A percentile compares a stretch with the other conserved stretches of the same genome.
phyloP scores from a whole-genome alignment of 2,113 vertebrate species.

The Coregonus clupeaformis region DNA sequence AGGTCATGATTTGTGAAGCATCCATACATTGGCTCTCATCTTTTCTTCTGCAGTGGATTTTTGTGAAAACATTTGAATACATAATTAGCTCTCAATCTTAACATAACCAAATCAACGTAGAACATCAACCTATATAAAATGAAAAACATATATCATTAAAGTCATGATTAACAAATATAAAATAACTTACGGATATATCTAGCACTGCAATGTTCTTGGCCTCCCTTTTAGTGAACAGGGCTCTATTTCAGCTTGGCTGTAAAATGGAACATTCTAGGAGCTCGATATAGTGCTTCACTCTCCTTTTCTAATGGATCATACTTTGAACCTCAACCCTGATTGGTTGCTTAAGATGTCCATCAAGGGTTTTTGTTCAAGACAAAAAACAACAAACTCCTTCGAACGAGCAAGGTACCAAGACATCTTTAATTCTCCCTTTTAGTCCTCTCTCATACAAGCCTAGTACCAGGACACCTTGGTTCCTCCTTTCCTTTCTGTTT shows the following conservation, averaged over 20 bases:
- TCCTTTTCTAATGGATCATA: constrained; percentile 26
- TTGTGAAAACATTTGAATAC: background rate
- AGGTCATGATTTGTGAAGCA: constrained; percentile 25
- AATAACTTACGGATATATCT: background rate
- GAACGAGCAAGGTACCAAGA: background rate
- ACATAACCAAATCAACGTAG: background rate
- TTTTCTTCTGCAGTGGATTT: background rate
- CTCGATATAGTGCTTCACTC: constrained; percentile 33
- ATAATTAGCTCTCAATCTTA: background rate
- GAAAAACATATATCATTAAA: background rate
- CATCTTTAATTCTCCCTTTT: background rate
- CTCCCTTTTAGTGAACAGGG: constrained; percentile 39
- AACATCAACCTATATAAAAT: background rate
- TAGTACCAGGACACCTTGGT: background rate
- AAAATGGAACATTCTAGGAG: constrained; percentile 41
- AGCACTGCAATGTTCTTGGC: background rate
- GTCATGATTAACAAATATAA: constrained; percentile 6
- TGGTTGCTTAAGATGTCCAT: constrained; percentile 29
- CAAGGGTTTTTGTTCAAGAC: background rate
- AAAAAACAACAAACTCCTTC: background rate
- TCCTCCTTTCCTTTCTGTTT: background rate
- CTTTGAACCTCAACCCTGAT: constrained; percentile 43
- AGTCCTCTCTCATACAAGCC: background rate
- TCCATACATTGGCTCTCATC: background rate
- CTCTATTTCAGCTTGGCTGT: constrained; percentile 47